Percentiles rank a stretch among this genome's conserved stretches.
phyloP scores from a whole-genome alignment of 1,140 invertebrate species.

The Amphibalanus amphitrite region DNA sequence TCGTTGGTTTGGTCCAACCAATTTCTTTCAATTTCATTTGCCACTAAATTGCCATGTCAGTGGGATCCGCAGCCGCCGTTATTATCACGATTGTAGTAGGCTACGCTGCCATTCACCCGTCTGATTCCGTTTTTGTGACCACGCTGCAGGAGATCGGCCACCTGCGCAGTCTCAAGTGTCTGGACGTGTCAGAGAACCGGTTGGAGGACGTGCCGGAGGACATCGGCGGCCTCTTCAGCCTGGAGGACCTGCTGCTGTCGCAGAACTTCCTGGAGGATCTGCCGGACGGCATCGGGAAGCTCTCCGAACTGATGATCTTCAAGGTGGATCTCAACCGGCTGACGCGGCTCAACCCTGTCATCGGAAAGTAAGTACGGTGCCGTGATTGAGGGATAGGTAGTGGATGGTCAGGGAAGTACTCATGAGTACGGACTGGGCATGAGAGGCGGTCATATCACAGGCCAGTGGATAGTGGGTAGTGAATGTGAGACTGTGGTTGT shows the following conservation, averaged over 20 bases:
- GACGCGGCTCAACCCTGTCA: constrained; percentile 65
- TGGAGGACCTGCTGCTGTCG: constrained; percentile 90
- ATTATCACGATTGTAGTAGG: too few relatives aligned
- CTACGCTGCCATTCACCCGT: too few relatives aligned
- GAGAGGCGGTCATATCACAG: too few relatives aligned
- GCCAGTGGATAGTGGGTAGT: too few relatives aligned
- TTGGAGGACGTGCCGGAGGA: constrained; percentile 88
- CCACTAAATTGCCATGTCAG: too few relatives aligned
- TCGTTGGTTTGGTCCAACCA: too few relatives aligned
- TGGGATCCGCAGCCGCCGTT: too few relatives aligned
- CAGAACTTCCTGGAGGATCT: constrained; percentile 88
- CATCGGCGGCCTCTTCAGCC: constrained; percentile 68
- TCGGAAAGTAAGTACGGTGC: constrained; percentile 54
- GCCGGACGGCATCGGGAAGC: constrained; percentile 71
- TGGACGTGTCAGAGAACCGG: constrained; percentile 90
- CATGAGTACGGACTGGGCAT: too few relatives aligned
- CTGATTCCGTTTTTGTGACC: constrained; percentile 72
- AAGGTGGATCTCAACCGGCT: constrained; percentile 96
- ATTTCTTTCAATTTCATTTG: too few relatives aligned
- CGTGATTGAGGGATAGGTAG: too few relatives aligned
- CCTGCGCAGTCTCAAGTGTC: constrained; percentile 65
- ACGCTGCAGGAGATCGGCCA: constrained; percentile 77
- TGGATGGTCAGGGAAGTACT: too few relatives aligned
- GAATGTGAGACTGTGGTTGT: too few relatives aligned
- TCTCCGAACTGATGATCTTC: constrained; percentile 79